phyloP scores from a whole-genome alignment of 2,888 invertebrate genomes.

The Girardia tigrina region DNA sequence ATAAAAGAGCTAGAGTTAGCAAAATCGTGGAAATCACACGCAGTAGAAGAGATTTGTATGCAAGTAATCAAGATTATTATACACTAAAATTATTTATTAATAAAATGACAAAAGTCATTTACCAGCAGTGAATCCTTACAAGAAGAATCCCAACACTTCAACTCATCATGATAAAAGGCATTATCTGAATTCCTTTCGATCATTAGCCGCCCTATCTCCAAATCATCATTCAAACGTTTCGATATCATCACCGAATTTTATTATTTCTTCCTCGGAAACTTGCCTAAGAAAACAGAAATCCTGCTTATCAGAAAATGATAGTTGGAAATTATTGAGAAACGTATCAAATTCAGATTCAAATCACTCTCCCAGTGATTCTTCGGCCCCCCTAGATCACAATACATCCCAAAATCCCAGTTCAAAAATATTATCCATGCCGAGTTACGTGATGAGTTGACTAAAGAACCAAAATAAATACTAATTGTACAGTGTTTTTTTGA shows the following conservation, averaged over 20 bases:
- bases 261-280: not conserved
- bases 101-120: conserved; percentile 47
- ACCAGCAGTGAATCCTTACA: conserved; percentile 45
- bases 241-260: not conserved
- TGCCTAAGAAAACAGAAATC: not conserved
- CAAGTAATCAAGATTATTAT: no score
- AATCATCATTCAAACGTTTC: not conserved
- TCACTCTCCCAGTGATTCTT: conserved; percentile 11
- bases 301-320: not conserved
- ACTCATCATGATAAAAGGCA: not conserved
- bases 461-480: no score
- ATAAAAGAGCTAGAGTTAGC: conserved; percentile 32
- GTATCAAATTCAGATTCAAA: not conserved
- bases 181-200: conserved; percentile 8
- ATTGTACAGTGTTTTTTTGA: no score
- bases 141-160: conserved; percentile 37
- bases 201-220: not conserved
- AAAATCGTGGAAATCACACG: conserved; percentile 32
- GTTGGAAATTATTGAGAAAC: conserved; percentile 12
- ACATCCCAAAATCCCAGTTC: not conserved
- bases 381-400: not conserved
- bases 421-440: not conserved
- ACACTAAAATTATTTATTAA: no score
- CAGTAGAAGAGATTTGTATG: conserved; percentile 33
- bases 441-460: not conserved